Conservation (phyloP, 2,113 vertebrate genomes). For the Urocolius indicus region DNA sequence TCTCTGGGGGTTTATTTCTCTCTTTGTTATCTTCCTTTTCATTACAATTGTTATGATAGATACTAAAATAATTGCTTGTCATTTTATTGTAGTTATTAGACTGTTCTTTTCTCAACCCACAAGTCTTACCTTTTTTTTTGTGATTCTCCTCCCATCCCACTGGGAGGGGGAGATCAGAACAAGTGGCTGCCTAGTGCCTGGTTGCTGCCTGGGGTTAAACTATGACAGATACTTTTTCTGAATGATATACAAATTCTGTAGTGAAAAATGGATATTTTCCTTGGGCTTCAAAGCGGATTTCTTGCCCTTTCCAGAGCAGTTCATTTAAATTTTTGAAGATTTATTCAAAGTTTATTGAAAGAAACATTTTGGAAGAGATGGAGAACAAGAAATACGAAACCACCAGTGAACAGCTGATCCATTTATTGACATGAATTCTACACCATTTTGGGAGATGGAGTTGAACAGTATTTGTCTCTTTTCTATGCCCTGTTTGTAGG, state of each 20-base stretch:
- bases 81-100: too few relatives aligned
- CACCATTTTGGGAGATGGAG: not conserved
- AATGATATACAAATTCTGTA: slow-evolving; percentile 58
- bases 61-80: too few relatives aligned
- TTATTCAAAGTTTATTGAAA: not conserved
- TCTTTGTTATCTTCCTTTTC: too few relatives aligned
- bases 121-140: too few relatives aligned
- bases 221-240: slow-evolving; percentile 60
- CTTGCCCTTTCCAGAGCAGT: slow-evolving; percentile 29
- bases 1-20: too few relatives aligned
- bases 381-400: not conserved
- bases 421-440: not conserved
- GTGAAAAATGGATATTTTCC: slow-evolving; percentile 47
- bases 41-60: too few relatives aligned
- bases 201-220: too few relatives aligned
- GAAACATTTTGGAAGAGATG: not conserved
- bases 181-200: too few relatives aligned
- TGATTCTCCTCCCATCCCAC: too few relatives aligned
- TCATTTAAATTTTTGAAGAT: slow-evolving; percentile 6
- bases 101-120: too few relatives aligned
- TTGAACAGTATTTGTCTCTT: not conserved
- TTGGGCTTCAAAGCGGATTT: slow-evolving; percentile 1
- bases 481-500: not conserved
- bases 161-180: too few relatives aligned
- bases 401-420: not conserved